Conservation (phyloP, 2,888 invertebrate species). For the Microplitis deprimator region DNA sequence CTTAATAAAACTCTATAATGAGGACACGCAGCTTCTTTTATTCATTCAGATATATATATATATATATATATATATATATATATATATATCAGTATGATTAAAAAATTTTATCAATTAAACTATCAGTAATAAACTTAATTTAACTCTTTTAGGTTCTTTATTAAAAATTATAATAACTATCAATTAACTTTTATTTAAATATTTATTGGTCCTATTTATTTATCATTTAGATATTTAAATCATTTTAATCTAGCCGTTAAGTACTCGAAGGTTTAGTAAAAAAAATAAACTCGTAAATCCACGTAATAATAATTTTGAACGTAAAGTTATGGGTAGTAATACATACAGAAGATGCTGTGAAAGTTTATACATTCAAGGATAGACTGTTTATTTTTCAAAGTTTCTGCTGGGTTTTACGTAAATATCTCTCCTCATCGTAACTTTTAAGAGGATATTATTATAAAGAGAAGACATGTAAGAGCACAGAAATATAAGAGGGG, state of each 20-base stretch:
- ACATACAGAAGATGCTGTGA: not conserved
- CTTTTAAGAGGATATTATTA: not conserved
- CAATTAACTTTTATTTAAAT: not conserved
- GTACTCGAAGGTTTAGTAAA: not conserved
- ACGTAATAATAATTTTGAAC: not conserved
- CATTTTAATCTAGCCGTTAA: not conserved
- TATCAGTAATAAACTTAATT: not conserved
- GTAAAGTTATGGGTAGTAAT: not conserved
- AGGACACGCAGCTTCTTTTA: not conserved
- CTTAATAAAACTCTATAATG: not conserved
- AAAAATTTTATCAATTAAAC: not conserved
- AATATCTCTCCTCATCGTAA: not conserved
- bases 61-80: not conserved
- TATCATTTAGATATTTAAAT: not conserved
- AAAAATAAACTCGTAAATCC: not conserved
- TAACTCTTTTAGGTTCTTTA: too few relatives aligned
- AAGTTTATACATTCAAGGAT: not conserved
- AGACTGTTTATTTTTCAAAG: constrained; percentile 1
- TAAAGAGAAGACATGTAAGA: not conserved
- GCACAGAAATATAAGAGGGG: not conserved
- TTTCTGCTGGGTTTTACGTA: not conserved
- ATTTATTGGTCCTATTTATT: not conserved
- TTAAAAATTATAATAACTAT: not conserved
- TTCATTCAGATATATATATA: not conserved
- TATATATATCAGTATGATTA: too few relatives aligned